Evolutionary conservation across 2,888 invertebrate species (phyloP), one percentile per base, ranked within the genome.

Genomic region (Clostera curtula): DNA sequence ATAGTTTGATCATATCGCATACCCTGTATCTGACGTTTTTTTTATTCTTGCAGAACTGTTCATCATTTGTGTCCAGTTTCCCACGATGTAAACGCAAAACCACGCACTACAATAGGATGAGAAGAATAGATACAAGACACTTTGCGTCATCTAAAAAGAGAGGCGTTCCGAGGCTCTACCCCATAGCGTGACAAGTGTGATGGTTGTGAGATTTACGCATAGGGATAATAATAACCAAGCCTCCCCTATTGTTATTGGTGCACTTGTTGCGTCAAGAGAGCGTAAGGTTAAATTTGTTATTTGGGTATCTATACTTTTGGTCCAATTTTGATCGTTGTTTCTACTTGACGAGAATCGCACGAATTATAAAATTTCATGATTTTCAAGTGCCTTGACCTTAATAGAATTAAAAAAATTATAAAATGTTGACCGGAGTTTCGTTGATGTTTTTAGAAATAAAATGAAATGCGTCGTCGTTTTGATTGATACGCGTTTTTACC

Each of bases 181-280:
- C 58, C 53, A 48, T 47, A 57, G 68, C 62, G 71, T 70, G 72
- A 76, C 77, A 79, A 80, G 77, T 76, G 65, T 43, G 48, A 56
- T 61, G 63, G 66, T 66, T 62, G 53, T 54, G 56, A 39, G 35
- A 35, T 29, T 33, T 19, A 24, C 31, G 30, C 25, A 26, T 34
- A 42, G 61, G 64, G 55, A 51, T 50, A 43, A 42, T 44, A 49
- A 51, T 48, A 37, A 42, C 40, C 51, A 46, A 34, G 18, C 34
- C 32, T 22, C 41, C 43, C 42, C 42, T 56, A 51, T 64, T 59
- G 45, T 34, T 36, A 35, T 43, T 60, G 72, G 65, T 66, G 38
- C 73, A 75, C 77, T 75, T 76, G 74, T 62, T 48, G 46, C 54
- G 36, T 34, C 23, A 19, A 27, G 38, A 31, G 19, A 19, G 19